These are phyloP conservation scores for Rhorus exstirpatorius DNA, from an alignment of 2,888 invertebrate genomes.

Conservation along the genomic window DNA sequence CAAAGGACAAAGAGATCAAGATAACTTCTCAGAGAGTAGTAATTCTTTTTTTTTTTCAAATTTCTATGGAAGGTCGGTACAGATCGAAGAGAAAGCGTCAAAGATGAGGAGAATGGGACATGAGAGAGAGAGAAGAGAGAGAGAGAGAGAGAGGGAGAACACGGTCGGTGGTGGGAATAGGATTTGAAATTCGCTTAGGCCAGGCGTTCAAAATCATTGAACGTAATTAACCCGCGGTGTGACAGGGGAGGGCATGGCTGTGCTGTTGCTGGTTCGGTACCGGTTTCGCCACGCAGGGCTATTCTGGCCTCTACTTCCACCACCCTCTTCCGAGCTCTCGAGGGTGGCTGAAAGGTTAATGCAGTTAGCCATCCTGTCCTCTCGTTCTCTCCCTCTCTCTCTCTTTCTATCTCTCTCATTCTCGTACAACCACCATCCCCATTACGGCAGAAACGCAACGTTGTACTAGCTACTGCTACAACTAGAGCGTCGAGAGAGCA, in stretches of 20 bases:
- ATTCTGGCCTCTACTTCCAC: constrained; percentile 50
- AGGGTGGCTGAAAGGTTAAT: constrained; percentile 84
- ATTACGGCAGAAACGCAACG: constrained; percentile 77
- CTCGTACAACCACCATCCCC: constrained; percentile 73
- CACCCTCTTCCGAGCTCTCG: constrained; percentile 61
- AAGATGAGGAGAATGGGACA: constrained; percentile 19
- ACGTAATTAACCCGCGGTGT: constrained; percentile 83
- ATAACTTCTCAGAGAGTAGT: neutral
- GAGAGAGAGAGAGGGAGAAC: constrained; percentile 41
- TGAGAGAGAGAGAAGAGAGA: constrained; percentile 16
- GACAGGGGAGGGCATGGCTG: constrained; percentile 75
- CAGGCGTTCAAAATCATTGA: constrained; percentile 84
- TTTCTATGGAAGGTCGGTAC: constrained; percentile 4
- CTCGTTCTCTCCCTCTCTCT: constrained; percentile 59
- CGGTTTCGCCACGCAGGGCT: constrained; percentile 60
- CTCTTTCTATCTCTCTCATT: constrained; percentile 65
- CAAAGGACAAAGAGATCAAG: neutral
- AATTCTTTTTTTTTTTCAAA: neutral
- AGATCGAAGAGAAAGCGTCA: constrained; percentile 27
- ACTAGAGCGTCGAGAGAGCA: constrained; percentile 73
- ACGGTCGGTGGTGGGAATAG: constrained; percentile 77
- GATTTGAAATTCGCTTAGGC: constrained; percentile 84
- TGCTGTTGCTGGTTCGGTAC: constrained; percentile 67
- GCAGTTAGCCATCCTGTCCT: constrained; percentile 81
- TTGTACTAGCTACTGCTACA: constrained; percentile 76